These are phyloP conservation scores for Alligator mississippiensis DNA, from an alignment of 2,113 vertebrate genomes.

Conservation along the genomic window DNA sequence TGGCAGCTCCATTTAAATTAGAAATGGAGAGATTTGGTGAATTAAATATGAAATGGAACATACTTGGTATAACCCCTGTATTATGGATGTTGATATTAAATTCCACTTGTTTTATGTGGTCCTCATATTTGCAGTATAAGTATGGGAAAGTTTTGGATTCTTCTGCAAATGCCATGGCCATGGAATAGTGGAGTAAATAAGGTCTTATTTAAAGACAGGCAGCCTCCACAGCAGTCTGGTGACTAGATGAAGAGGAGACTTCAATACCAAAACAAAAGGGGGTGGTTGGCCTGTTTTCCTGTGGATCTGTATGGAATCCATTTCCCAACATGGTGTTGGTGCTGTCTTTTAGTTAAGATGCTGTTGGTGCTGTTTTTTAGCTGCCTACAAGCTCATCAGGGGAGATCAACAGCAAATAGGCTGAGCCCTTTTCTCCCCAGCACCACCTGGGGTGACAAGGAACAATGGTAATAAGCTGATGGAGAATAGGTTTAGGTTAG, in stretches of 20 bases:
- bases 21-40: background rate
- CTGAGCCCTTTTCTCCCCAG: no score
- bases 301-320: background rate
- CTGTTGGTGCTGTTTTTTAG: background rate
- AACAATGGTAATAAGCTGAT: no score
- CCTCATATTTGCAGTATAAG: background rate
- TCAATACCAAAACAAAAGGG: background rate
- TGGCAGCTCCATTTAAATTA: background rate
- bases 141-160: background rate
- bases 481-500: no score
- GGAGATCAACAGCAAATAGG: no score
- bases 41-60: background rate
- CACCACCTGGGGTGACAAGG: no score
- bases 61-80: background rate
- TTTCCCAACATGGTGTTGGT: background rate
- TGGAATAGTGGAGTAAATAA: background rate
- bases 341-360: background rate
- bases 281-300: background rate
- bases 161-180: background rate
- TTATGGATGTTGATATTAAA: background rate
- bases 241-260: background rate
- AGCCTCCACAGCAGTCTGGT: background rate
- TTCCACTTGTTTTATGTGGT: conserved; percentile 14
- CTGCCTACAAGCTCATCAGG: no score
- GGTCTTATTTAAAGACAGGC: background rate